phyloP scores from a whole-genome alignment of 1,140 invertebrate genomes.

The Diprion similis region DNA sequence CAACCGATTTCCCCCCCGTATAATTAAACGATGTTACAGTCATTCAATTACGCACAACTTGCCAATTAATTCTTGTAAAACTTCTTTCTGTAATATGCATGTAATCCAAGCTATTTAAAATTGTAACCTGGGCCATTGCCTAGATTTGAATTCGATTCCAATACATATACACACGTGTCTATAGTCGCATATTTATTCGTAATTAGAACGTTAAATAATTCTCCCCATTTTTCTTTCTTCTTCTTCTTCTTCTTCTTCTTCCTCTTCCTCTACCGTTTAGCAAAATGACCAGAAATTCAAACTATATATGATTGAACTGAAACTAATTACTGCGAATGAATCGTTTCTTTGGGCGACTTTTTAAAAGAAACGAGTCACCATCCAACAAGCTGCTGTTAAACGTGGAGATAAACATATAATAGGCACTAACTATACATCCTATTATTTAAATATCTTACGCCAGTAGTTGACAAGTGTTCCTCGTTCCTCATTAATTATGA shows the following conservation, averaged over 20 bases:
- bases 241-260: too few relatives aligned
- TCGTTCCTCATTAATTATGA: not conserved
- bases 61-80: too few relatives aligned
- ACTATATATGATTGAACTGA: not conserved
- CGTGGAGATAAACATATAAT: not conserved
- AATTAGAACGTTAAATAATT: too few relatives aligned
- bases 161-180: not conserved
- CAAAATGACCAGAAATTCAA: too few relatives aligned
- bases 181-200: not conserved
- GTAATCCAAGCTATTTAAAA: not conserved
- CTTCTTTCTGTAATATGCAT: too few relatives aligned
- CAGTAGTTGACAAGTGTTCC: conserved; percentile 7
- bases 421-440: too few relatives aligned
- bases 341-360: not conserved
- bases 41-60: too few relatives aligned
- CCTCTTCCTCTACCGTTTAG: too few relatives aligned
- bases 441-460: not conserved
- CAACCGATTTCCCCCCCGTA: too few relatives aligned
- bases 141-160: not conserved
- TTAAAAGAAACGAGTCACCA: too few relatives aligned
- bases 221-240: too few relatives aligned
- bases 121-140: not conserved
- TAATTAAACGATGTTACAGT: too few relatives aligned
- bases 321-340: not conserved
- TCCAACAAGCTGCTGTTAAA: not conserved